These are phyloP conservation scores for Ursus arctos DNA, from an alignment of 2,113 vertebrate genomes.

Conservation along the genomic window DNA sequence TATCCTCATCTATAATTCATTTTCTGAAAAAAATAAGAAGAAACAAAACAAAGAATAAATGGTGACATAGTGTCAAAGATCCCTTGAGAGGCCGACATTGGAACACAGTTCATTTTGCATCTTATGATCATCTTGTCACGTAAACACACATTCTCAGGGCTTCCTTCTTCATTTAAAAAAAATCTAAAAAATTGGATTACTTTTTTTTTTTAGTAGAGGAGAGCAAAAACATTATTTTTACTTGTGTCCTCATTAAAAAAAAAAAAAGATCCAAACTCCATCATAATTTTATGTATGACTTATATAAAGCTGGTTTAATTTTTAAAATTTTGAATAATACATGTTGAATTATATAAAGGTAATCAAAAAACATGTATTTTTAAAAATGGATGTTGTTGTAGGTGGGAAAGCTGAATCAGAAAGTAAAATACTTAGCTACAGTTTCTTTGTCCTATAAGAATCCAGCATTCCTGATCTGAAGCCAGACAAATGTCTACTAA, in stretches of 20 bases:
- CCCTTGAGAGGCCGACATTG: conserved; percentile 5
- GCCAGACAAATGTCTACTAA: neutral
- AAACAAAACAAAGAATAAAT: conserved; percentile 53
- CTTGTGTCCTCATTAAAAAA: neutral
- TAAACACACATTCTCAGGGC: neutral
- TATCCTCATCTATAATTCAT: conserved; percentile 69
- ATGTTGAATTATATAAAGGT: neutral
- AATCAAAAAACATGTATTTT: neutral
- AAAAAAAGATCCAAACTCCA: neutral
- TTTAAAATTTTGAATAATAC: neutral
- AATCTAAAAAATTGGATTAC: neutral
- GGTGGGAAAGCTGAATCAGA: neutral
- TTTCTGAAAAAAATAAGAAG: neutral
- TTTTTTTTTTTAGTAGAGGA: neutral
- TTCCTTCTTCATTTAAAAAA: conserved; percentile 39
- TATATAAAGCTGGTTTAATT: neutral
- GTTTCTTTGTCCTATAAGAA: neutral
- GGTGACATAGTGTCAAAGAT: conserved; percentile 46
- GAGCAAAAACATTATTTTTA: neutral
- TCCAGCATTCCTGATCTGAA: neutral
- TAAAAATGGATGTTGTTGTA: neutral
- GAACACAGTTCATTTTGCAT: conserved; percentile 42
- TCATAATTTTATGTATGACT: neutral
- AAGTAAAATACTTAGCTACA: neutral
- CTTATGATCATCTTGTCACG: conserved; percentile 58